phyloP scores from a whole-genome alignment of 2,113 vertebrate genomes.

The Psammodynastes pulverulentus region DNA sequence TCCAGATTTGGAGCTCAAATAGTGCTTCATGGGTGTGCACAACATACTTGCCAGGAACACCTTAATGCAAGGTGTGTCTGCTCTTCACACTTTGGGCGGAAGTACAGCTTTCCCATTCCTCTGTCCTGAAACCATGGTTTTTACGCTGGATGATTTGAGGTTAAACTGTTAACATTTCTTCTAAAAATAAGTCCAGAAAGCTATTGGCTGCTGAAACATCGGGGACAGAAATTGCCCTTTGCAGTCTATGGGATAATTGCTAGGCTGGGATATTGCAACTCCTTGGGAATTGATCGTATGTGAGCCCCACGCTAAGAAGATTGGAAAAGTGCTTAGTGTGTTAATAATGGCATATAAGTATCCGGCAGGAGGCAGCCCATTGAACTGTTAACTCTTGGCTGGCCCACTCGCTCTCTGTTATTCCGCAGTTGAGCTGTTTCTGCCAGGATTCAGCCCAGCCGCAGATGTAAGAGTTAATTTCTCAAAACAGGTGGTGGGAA shows the following conservation, averaged over 20 bases:
- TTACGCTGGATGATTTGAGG: neutral
- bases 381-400: neutral
- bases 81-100: neutral
- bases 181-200: neutral
- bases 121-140: neutral
- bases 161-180: neutral
- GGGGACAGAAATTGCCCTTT: neutral
- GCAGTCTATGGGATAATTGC: constrained; percentile 9
- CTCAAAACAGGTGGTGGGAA: neutral
- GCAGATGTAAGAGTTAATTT: neutral
- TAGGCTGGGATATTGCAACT: neutral
- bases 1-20: neutral
- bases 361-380: neutral
- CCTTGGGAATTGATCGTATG: neutral
- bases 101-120: neutral
- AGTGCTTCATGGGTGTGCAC: neutral
- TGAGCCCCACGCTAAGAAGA: neutral
- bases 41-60: neutral
- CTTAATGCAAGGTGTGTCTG: neutral
- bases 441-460: neutral
- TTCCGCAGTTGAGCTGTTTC: neutral
- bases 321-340: neutral
- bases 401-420: neutral
- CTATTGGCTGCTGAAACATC: neutral
- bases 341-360: neutral